Conservation (phyloP, 2,888 invertebrate species). For the Hirtodrosophila duncani region DNA sequence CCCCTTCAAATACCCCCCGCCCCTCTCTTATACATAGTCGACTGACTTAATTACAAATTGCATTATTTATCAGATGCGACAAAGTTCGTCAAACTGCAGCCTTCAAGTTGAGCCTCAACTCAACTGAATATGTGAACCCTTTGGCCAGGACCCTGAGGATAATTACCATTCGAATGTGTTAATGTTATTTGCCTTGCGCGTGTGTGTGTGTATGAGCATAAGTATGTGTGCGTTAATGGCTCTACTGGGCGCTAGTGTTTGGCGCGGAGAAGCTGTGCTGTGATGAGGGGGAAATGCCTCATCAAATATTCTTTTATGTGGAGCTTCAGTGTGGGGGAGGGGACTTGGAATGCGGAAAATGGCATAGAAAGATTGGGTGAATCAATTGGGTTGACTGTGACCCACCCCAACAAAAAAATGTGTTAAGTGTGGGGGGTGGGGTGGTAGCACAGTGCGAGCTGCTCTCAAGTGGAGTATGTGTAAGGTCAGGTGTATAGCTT, state of each 20-base stretch:
- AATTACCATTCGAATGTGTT: slow-evolving; percentile 62
- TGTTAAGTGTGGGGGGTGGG: too few species aligned
- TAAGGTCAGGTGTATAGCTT: too few species aligned
- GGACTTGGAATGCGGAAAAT: too few species aligned
- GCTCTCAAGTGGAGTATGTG: too few species aligned
- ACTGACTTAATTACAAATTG: slow-evolving; percentile 73
- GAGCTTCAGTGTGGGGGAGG: too few species aligned
- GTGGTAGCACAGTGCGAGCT: too few species aligned
- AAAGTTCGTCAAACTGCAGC: slow-evolving; percentile 68
- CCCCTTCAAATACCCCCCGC: neutral
- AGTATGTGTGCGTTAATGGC: slow-evolving; percentile 36
- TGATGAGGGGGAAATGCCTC: neutral
- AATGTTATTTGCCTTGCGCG: slow-evolving; percentile 35
- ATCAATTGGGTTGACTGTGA: too few species aligned
- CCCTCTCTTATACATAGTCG: slow-evolving; percentile 29
- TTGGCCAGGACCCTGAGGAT: slow-evolving; percentile 30
- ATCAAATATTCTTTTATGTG: slow-evolving; percentile 49
- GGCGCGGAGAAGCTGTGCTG: neutral
- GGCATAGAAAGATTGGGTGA: too few species aligned
- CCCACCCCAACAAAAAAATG: too few species aligned
- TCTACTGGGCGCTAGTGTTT: neutral
- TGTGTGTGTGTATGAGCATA: neutral
- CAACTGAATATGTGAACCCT: neutral
- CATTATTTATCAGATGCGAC: slow-evolving; percentile 68
- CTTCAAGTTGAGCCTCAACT: slow-evolving; percentile 4